Evolutionary conservation across 2,888 invertebrate species (phyloP), one percentile per base, ranked within the genome.

Genomic region (Ochlodes sylvanus): DNA sequence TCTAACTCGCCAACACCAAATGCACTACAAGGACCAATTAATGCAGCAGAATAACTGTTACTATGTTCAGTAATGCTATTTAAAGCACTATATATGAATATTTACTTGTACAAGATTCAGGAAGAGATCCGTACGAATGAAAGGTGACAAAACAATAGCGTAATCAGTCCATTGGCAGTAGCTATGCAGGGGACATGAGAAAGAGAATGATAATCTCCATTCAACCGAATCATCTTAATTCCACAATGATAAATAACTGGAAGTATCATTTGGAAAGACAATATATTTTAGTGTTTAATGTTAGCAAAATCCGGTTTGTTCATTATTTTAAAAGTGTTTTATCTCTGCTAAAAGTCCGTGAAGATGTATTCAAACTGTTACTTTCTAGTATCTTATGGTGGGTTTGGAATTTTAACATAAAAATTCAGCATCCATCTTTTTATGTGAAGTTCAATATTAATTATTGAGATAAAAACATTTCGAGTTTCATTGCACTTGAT

Each of bases 1-100:
- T 95, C 96, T 82, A 95, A 95, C 84, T 96, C 96, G 86, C 96
- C 96, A 91, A 96, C 96, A 94, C 96, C 96, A 70, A 93, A 92
- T 84, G 89, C 93, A 85, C 88, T 93, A 88, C 92, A 92, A 90
- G 93, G 92, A 90, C 92, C 93, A 92, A 92, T 92, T 85, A 92
- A 90, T 86, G 85, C 92, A 82, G 83, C 93, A 83, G 94, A 93
- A 85, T 94, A 93, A 89, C 84, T 85, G 83, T 88, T 87, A 86
- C 80, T 80, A 81, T 87, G 87, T 87, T 87, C 78, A 83, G 81
- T 83, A 84, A 85, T 81, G 83, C 81, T 90, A 90, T 88, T 88
- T 85, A 86, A 87, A 88, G 86, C 87, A 87, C 85, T 90, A 89
- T 88, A 87, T 90, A 92, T 89, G 85, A 89, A 83, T 87, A 88